Base-by-base conservation (phyloP, 2,888 invertebrate species). In the Laspeyria flexula region DNA sequence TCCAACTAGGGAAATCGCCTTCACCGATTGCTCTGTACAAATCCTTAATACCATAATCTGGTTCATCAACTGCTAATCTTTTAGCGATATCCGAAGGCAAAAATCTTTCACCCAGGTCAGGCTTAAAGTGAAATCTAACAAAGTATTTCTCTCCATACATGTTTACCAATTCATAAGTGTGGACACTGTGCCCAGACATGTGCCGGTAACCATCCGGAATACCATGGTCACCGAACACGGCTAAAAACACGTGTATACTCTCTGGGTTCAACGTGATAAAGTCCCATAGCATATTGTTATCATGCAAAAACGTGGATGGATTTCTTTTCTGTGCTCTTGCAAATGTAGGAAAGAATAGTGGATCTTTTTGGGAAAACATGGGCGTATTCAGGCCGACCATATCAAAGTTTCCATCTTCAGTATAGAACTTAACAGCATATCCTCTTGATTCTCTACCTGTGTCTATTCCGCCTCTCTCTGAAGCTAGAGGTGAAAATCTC, bases 241-340 rank as follows among this genome's bases (percentile, higher is more conserved):
- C 94, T 83, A 96, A 90, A 38, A 95, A 93, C 81, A 97, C 97
- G 77, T 98, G 97, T n/a, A 95, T 94, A 3, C 96, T 94, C 85
- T 98, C 98, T 0, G 97, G 96, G 16, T 97, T 93, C 27, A 97
- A 88, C 0, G 96, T 94, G 57, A 97, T 93, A 75, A 98, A 98
- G 82, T 98, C 98, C 98, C 98, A 98, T 75, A 97, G 96, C 96
- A 96, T 97, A 75, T 98, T 96, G 0, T 95, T 89, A 85, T 98
- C 98, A 84, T 96, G 96, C 25, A 97, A 87, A 79, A 96, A 96
- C 0, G 96, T 96, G 12, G 93, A 95, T 0, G 99, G 98, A 83
- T 99, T 98, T 60, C 97, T 93, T 83, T 98, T 98, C 80, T 98
- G 98, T 0, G 98, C 96, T 82, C 98, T 97, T 60, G 98, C 97